Evolutionary conservation across 2,888 invertebrate species (phyloP).

Genomic region (Ceramica pisi): DNA sequence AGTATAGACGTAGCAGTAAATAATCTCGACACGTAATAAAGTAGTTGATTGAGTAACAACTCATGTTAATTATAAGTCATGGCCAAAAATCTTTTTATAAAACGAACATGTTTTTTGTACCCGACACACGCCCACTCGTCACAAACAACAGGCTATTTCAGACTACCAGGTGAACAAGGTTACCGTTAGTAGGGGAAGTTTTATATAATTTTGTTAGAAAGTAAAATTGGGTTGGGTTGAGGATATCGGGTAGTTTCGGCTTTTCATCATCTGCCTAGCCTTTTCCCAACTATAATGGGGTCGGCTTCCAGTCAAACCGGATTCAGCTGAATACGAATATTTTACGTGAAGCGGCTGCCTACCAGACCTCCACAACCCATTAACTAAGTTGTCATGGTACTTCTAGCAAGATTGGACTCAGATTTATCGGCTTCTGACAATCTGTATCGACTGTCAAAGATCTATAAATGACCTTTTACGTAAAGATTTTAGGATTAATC

Average conservation of each 20-base stretch:
- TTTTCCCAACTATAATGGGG: no score
- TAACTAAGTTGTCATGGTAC: no score
- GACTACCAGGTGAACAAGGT: slow-evolving; percentile 15
- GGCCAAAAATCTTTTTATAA: slow-evolving; percentile 69
- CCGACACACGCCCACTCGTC: slow-evolving; percentile 67
- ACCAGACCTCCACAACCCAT: no score
- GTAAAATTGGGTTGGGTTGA: slow-evolving; percentile 4
- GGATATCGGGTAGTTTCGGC: neutral
- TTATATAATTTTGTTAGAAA: slow-evolving; percentile 18
- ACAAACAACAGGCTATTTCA: slow-evolving; percentile 54
- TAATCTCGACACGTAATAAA: slow-evolving; percentile 70
- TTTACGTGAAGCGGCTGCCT: no score
- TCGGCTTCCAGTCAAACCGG: no score
- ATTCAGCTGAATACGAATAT: no score
- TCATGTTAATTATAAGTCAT: slow-evolving; percentile 69
- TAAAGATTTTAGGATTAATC: neutral
- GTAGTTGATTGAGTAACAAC: slow-evolving; percentile 69
- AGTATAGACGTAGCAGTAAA: slow-evolving; percentile 40
- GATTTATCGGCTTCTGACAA: no score
- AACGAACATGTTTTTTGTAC: slow-evolving; percentile 69
- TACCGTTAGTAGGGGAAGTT: neutral
- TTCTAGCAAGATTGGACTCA: no score
- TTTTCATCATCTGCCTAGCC: no score
- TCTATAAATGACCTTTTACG: no score
- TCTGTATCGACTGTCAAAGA: no score